These are phyloP conservation scores for Chaenogobius annularis DNA, from an alignment of 2,113 vertebrate genomes.

Conservation along the genomic window DNA sequence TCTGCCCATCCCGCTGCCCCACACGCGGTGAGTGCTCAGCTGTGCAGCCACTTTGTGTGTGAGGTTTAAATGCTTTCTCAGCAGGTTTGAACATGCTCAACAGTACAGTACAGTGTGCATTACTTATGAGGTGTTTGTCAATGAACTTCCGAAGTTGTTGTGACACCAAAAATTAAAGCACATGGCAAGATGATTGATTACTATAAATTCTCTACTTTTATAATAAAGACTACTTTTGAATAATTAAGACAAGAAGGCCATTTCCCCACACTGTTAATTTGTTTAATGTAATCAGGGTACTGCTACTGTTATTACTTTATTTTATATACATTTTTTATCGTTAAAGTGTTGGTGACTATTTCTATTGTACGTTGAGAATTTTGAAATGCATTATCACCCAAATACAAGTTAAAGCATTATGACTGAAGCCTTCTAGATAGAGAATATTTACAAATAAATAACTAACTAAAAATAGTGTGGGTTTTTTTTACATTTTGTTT, in stretches of 20 bases:
- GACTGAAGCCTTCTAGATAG: too few relatives aligned
- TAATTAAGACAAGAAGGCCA: background rate
- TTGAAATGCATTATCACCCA: too few relatives aligned
- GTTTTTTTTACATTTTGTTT: too few relatives aligned
- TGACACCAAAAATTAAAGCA: background rate
- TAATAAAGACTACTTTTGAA: background rate
- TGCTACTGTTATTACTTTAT: too few relatives aligned
- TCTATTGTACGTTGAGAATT: too few relatives aligned
- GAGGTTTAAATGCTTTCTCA: background rate
- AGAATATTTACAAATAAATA: too few relatives aligned
- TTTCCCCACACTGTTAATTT: too few relatives aligned
- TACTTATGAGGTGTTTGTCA: background rate
- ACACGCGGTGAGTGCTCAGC: slow-evolving; percentile 85
- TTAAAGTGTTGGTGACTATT: too few relatives aligned
- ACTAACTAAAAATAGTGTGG: too few relatives aligned
- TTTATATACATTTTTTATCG: too few relatives aligned
- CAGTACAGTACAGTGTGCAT: background rate
- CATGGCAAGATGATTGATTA: background rate
- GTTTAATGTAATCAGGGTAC: too few relatives aligned
- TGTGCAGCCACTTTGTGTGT: background rate
- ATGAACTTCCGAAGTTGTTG: background rate
- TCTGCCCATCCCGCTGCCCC: slow-evolving; percentile 92
- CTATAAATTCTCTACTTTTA: background rate
- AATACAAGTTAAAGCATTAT: too few relatives aligned
- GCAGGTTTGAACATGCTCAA: slow-evolving; percentile 20